Evolutionary conservation across 1,140 invertebrate species (phyloP).

Genomic region (Heliconius hermathena): DNA sequence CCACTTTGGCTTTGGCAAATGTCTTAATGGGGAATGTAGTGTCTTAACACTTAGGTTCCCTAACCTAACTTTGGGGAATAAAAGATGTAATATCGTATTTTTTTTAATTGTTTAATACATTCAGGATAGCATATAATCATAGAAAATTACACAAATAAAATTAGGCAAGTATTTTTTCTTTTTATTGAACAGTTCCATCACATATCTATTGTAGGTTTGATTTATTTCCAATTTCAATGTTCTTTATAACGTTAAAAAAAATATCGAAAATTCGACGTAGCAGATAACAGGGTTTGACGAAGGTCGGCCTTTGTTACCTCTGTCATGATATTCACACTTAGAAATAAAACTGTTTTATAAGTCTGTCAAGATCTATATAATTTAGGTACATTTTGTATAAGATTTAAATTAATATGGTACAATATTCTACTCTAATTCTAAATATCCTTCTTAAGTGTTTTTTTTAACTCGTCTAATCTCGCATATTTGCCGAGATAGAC

Average conservation of each 20-base stretch:
- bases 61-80: no score
- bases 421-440: no score
- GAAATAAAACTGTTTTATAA: conserved; percentile 7
- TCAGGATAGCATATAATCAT: background rate
- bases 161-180: background rate
- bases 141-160: background rate
- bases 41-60: no score
- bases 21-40: no score
- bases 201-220: background rate
- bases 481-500: no score
- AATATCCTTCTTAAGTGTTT: no score
- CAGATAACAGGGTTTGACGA: conserved; percentile 1
- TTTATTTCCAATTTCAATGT: conserved; percentile 7
- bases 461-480: no score
- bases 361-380: background rate
- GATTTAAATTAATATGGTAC: background rate
- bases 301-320: conserved; percentile 11
- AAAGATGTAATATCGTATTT: no score
- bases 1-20: no score
- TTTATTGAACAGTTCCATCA: background rate
- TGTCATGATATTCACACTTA: conserved; percentile 12
- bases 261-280: conserved; percentile 11
- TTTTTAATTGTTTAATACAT: no score
- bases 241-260: background rate
- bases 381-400: background rate